These are phyloP conservation scores for Melanaphis sacchari DNA, from an alignment of 1,140 invertebrate species.

Conservation along the genomic window DNA sequence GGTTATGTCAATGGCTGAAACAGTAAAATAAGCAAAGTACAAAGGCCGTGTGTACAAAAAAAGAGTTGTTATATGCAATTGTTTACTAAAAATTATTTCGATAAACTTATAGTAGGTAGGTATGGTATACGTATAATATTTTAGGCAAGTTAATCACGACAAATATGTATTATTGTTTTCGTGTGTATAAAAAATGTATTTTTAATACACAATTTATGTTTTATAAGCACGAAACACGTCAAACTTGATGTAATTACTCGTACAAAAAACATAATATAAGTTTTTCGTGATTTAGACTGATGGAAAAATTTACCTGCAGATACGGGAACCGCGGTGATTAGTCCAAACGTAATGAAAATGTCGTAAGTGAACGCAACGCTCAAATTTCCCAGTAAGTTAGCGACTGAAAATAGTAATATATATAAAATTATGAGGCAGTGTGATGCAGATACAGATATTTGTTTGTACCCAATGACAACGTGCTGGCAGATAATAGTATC, in stretches of 20 bases:
- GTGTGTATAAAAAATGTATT: background rate
- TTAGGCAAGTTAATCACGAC: background rate
- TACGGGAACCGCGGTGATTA: conserved; percentile 89
- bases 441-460: background rate
- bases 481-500: conserved; percentile 77
- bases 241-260: background rate
- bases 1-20: conserved; percentile 84
- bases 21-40: background rate
- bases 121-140: background rate
- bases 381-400: conserved; percentile 89
- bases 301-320: conserved; percentile 77
- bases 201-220: background rate
- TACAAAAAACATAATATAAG: background rate
- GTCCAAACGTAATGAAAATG: conserved; percentile 88
- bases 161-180: background rate
- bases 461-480: conserved; percentile 74
- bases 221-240: background rate
- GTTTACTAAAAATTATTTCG: background rate
- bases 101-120: no score
- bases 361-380: conserved; percentile 90
- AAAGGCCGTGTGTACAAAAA: background rate
- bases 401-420: conserved; percentile 72
- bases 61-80: background rate
- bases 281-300: background rate
- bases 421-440: conserved; percentile 2